These are phyloP conservation scores for Alviniconcha strummeri DNA, from an alignment of 2,888 invertebrate genomes.

Conservation along the genomic window DNA sequence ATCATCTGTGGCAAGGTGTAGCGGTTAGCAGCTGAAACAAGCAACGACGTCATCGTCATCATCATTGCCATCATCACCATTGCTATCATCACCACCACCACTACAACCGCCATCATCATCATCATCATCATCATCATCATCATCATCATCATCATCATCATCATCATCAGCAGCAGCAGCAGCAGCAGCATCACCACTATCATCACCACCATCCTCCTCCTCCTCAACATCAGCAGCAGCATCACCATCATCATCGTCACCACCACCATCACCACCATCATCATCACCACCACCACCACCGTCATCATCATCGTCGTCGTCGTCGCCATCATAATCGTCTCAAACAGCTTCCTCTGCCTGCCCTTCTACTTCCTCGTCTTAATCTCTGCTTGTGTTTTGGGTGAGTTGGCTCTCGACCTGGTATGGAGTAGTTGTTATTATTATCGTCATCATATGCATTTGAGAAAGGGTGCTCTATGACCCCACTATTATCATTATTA, in stretches of 20 bases:
- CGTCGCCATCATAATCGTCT: background rate
- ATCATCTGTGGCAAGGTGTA: slow-evolving; percentile 69
- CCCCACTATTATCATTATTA: too few species aligned
- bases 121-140: background rate
- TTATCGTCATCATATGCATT: too few species aligned
- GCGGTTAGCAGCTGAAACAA: slow-evolving; percentile 64
- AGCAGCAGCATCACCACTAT: background rate
- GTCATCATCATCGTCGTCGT: background rate
- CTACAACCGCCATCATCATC: too few species aligned
- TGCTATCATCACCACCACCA: background rate
- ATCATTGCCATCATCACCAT: background rate
- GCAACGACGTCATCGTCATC: too few species aligned
- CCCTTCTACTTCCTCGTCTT: too few species aligned
- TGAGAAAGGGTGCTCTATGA: too few species aligned
- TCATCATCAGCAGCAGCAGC: background rate
- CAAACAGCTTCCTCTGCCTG: background rate
- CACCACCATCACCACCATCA: background rate
- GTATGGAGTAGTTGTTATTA: too few species aligned
- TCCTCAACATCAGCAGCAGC: background rate
- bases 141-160: background rate
- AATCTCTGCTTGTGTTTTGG: too few species aligned
- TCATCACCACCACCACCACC: background rate
- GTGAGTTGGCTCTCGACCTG: too few species aligned
- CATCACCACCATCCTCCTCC: background rate
- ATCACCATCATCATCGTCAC: background rate